phyloP scores from a whole-genome alignment of 2,113 vertebrate genomes.

The Pelmatolapia mariae region DNA sequence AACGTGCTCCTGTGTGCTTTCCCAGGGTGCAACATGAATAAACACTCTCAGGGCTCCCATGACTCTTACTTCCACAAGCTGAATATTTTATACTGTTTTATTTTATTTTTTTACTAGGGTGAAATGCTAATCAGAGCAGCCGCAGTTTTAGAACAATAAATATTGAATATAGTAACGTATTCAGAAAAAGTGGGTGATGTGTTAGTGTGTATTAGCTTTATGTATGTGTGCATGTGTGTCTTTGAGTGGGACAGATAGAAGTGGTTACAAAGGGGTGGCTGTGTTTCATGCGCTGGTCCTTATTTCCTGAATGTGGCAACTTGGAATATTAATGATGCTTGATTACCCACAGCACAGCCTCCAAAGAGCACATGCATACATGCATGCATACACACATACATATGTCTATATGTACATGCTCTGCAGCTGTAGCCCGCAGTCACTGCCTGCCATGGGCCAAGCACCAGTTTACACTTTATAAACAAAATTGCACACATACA shows the following conservation, averaged over 20 bases:
- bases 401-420: background rate
- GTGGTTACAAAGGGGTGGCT: constrained; percentile 56
- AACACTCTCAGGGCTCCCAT: constrained; percentile 47
- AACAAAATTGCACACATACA: constrained; percentile 45
- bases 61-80: constrained; percentile 36
- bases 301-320: constrained; percentile 69
- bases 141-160: constrained; percentile 41
- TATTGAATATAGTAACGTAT: constrained; percentile 20
- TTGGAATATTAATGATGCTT: constrained; percentile 69
- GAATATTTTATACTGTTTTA: constrained; percentile 40
- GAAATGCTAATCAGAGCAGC: constrained; percentile 40
- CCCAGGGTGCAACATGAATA: constrained; percentile 53
- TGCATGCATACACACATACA: background rate
- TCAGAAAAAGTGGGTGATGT: background rate
- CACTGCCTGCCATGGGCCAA: constrained; percentile 19
- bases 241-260: background rate
- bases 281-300: constrained; percentile 65
- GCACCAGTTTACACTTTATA: constrained; percentile 44
- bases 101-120: background rate
- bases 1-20: constrained; percentile 29
- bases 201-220: background rate
- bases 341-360: constrained; percentile 16
- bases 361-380: background rate
- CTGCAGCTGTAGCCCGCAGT: background rate
- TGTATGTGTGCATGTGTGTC: background rate